A percentile compares a stretch with the other conserved stretches of the same genome.
These are phyloP conservation scores for Ceuthmochares aereus DNA, from an alignment of 2,113 vertebrate genomes.

Conservation along the genomic window DNA sequence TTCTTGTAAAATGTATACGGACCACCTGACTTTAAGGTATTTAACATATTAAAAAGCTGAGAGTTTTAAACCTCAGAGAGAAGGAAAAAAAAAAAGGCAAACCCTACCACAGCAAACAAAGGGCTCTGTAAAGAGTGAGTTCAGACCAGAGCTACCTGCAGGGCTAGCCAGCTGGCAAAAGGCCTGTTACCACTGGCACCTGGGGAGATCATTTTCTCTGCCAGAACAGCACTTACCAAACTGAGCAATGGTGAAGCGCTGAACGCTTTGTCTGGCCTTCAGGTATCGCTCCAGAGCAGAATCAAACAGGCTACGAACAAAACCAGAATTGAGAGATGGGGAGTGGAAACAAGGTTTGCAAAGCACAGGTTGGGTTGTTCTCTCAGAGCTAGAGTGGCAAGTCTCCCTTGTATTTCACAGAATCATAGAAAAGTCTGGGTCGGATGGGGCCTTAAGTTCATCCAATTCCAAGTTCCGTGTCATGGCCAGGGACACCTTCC, in stretches of 20 bases:
- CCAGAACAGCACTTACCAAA: conserved; percentile 72
- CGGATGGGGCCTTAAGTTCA: too few species aligned
- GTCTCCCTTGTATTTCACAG: fast-evolving
- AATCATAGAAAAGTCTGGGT: too few species aligned
- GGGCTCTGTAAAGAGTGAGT: fast-evolving
- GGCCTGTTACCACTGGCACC: not conserved
- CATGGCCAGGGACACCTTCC: too few species aligned
- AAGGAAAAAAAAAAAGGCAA: fast-evolving
- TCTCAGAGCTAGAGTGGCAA: not conserved
- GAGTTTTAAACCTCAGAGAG: not conserved
- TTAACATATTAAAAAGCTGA: not conserved
- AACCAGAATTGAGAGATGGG: not conserved
- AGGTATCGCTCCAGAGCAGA: conserved; percentile 66
- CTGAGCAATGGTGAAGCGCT: conserved; percentile 73
- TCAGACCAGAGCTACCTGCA: not conserved
- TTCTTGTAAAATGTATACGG: not conserved
- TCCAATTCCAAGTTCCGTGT: too few species aligned
- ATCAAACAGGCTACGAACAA: conserved; percentile 73
- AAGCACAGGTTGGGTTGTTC: fast-evolving
- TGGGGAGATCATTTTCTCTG: fast-evolving
- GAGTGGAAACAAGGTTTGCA: fast-evolving
- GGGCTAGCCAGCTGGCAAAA: not conserved
- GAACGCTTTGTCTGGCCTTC: conserved; percentile 68
- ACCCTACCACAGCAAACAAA: not conserved
- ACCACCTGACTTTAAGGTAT: not conserved